Conservation (phyloP, 2,113 vertebrate species). For the Channa maculata region DNA sequence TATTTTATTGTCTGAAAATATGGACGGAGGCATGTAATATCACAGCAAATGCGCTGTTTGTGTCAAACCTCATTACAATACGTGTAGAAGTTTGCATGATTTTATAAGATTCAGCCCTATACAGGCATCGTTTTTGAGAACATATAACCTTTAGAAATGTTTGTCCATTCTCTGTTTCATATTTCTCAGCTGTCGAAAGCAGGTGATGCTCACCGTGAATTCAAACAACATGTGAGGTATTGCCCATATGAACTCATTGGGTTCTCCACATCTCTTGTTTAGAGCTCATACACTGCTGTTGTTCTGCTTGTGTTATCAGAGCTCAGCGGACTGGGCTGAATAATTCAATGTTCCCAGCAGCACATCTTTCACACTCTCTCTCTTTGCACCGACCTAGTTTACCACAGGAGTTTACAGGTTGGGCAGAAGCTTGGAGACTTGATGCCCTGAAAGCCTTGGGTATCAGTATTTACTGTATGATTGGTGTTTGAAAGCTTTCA, state of each 20-base stretch:
- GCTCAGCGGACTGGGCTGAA: constrained; percentile 70
- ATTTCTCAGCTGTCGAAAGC: not conserved
- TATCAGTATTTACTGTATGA: constrained; percentile 8
- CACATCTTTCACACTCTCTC: constrained; percentile 38
- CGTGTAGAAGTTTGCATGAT: not conserved
- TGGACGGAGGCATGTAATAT: not conserved
- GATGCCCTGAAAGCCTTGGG: constrained; percentile 27
- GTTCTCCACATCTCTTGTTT: constrained; percentile 37
- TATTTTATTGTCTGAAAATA: constrained; percentile 21
- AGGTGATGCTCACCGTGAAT: not conserved
- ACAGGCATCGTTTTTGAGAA: not conserved
- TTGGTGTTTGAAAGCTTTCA: constrained; percentile 17
- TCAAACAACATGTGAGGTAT: constrained; percentile 1
- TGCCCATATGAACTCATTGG: constrained; percentile 34
- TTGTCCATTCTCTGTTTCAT: not conserved
- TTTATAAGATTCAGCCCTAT: not conserved
- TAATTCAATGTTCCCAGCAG: constrained; percentile 75
- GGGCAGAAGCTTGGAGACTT: constrained; percentile 30
- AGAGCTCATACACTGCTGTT: constrained; percentile 55
- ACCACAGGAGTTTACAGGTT: constrained; percentile 63
- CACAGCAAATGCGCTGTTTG: not conserved
- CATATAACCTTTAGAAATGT: constrained; percentile 1
- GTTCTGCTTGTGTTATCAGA: constrained; percentile 70
- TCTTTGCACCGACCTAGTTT: constrained; percentile 65
- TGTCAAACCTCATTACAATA: not conserved